Base-by-base conservation (phyloP, 2,797 vertebrate species). In the Lutjanus campechanus region DNA sequence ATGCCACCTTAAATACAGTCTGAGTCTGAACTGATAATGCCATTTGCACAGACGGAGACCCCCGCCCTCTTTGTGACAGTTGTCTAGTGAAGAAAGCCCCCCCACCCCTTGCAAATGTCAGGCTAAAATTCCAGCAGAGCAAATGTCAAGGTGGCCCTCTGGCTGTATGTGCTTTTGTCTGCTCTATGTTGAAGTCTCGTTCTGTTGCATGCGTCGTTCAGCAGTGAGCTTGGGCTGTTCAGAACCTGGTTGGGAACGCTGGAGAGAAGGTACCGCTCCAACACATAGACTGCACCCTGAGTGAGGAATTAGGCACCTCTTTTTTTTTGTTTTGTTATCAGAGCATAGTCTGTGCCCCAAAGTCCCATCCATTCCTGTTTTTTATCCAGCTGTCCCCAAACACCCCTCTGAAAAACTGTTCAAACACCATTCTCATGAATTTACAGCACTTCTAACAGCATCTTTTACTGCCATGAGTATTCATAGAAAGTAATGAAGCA, bases 161-260 rank as follows among this genome's bases (percentile, higher is more conserved):
- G 85, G 87, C 82, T 88, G 61, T 82, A 15, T 73, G 79, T 79
- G 69, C 46, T 81, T 87, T 61, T 86, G 87, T 92, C 88, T 90
- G 86, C 87, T 90, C 56, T 56, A 46, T 80, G 88, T 89, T 91
- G 77, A 93, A 90, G 92, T 89, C 89, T 90, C 3, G 83, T 90
- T 93, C 77, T 94, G 92, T 94, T 94, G 93, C 93, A 93, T 92
- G 89, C 91, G 63, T 69, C 89, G 51, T 83, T 90, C 90, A 92
- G 82, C 93, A 89, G 89, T 90, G 93, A 94, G 75, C 93, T 95
- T 79, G 86, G 90, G 70, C 89, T 91, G 85, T 94, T 95, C 92
- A 92, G 92, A 91, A 91, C 87, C 85, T 95, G 92, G 92, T 93
- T 93, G 90, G 93, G 91, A 91, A 93, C 91, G 71, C 88, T 86